Percentiles rank a stretch among this genome's conserved stretches.
Conservation (phyloP, 2,797 vertebrate species). For the Trachurus trachurus region DNA sequence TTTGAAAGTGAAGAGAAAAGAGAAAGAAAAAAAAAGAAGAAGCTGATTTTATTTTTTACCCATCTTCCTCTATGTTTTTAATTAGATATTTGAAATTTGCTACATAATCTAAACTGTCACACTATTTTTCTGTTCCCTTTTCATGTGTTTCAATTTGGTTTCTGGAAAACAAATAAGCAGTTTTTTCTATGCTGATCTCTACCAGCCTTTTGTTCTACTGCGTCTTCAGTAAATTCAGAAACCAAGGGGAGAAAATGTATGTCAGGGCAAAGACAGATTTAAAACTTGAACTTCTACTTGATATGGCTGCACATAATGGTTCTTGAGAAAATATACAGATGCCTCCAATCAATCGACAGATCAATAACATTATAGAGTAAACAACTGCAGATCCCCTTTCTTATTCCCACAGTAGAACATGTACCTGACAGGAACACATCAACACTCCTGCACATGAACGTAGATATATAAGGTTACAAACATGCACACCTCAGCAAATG, state of each 20-base stretch:
- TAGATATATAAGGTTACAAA: constrained; percentile 10
- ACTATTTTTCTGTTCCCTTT: not conserved
- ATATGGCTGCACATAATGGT: constrained; percentile 18
- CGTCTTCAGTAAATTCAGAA: constrained; percentile 18
- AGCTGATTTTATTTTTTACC: not conserved
- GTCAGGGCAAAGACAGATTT: constrained; percentile 34
- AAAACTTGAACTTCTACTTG: constrained; percentile 10
- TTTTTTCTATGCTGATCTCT: constrained; percentile 14
- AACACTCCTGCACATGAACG: constrained; percentile 14
- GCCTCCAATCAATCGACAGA: too few species aligned
- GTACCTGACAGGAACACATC: constrained; percentile 25
- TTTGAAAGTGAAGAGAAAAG: constrained; percentile 7
- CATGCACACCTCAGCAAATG: constrained; percentile 6
- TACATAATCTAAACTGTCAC: not conserved
- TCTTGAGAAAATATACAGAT: not conserved
- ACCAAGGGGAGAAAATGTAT: not conserved
- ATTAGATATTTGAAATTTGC: not conserved
- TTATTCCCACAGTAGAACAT: constrained; percentile 23
- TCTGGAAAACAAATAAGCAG: not conserved
- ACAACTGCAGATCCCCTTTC: constrained; percentile 9
- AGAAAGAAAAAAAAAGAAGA: not conserved
- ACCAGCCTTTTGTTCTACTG: constrained; percentile 6
- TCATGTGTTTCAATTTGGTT: not conserved
- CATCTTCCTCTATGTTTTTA: not conserved
- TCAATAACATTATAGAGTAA: too few species aligned